Percentiles rank a stretch among this genome's conserved stretches.
Evolutionary conservation across 2,888 invertebrate genomes (phyloP).

Genomic region (Lithophane socia): DNA sequence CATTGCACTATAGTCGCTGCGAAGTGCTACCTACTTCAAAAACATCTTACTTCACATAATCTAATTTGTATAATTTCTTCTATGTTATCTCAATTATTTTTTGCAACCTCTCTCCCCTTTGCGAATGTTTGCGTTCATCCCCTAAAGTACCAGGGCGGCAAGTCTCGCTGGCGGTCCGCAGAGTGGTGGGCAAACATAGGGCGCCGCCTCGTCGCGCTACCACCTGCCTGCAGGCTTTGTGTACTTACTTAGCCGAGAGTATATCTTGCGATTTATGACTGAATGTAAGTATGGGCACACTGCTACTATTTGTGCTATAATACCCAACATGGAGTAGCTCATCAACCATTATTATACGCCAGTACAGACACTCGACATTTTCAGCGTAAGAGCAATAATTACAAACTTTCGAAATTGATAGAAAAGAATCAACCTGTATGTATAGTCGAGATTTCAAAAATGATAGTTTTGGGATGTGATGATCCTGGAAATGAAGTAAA

Average conservation of each 20-base stretch:
- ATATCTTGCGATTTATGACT: slow-evolving; percentile 32
- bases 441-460: not conserved
- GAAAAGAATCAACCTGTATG: not conserved
- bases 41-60: not conserved
- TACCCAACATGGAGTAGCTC: too few species aligned
- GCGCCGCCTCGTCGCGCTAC: slow-evolving; percentile 79
- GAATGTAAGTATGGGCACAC: not conserved
- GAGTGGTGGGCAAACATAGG: slow-evolving; percentile 85
- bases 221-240: slow-evolving; percentile 77
- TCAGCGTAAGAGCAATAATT: not conserved
- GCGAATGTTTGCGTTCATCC: slow-evolving; percentile 76
- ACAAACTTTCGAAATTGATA: not conserved
- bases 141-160: slow-evolving; percentile 79
- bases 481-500: not conserved
- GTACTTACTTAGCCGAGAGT: slow-evolving; percentile 33
- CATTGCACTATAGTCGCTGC: not conserved
- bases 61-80: slow-evolving; percentile 5
- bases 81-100: slow-evolving; percentile 29
- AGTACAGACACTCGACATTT: not conserved
- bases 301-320: not conserved
- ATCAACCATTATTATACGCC: not conserved
- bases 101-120: slow-evolving; percentile 31
- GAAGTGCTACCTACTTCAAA: not conserved
- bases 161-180: slow-evolving; percentile 71
- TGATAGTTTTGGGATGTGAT: not conserved